A percentile compares a stretch with the other conserved stretches of the same genome.
Evolutionary conservation across 2,797 vertebrate species (phyloP).

Genomic region (Darevskia nairensis): DNA sequence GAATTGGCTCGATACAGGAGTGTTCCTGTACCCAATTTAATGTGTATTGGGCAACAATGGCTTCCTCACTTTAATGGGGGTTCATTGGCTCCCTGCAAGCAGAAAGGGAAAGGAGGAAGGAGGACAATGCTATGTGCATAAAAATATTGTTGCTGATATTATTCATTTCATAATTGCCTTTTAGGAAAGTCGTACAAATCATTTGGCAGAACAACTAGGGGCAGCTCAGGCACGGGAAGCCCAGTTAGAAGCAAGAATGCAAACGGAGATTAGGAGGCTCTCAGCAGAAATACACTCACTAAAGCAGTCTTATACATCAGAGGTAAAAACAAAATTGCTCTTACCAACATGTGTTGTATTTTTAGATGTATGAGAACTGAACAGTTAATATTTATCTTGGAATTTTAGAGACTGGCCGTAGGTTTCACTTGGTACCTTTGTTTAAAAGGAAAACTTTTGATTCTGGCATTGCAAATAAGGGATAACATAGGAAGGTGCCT

Average conservation of each 20-base stretch:
- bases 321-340: constrained; percentile 70
- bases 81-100: neutral
- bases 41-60: neutral
- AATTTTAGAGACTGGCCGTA: neutral
- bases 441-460: neutral
- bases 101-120: too few species aligned
- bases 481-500: too few species aligned
- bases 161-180: constrained; percentile 41
- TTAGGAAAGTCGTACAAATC: constrained; percentile 77
- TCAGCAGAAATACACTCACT: constrained; percentile 79
- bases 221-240: constrained; percentile 80
- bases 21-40: neutral
- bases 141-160: neutral
- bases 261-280: constrained; percentile 75
- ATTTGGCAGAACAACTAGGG: constrained; percentile 80
- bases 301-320: constrained; percentile 78
- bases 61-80: neutral
- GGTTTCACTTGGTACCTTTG: neutral
- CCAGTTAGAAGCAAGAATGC: constrained; percentile 76
- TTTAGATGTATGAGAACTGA: neutral
- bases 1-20: neutral
- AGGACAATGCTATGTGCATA: neutral
- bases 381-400: neutral
- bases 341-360: neutral
- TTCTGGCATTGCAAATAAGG: neutral